Evolutionary conservation across 1,140 invertebrate species (phyloP).

Genomic region (Panagrolaimus sp.): DNA sequence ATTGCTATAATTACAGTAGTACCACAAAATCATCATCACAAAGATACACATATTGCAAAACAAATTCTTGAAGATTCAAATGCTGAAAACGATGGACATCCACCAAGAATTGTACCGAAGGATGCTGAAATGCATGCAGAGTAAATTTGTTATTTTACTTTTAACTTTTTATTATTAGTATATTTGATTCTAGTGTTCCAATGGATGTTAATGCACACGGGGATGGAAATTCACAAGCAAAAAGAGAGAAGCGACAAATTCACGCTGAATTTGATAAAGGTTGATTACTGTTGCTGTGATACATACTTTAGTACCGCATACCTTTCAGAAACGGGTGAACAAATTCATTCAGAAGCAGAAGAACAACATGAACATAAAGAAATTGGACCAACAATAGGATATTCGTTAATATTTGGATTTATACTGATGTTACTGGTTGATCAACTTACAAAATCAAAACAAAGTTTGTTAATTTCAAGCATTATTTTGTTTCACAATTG

Average conservation of each 20-base stretch:
- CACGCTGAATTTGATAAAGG: not conserved
- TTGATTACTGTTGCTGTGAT: not conserved
- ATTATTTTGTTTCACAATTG: constrained; percentile 59
- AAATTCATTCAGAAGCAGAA: not conserved
- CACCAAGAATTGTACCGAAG: constrained; percentile 25
- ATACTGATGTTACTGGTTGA: constrained; percentile 95
- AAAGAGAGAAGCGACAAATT: not conserved
- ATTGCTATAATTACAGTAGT: not conserved
- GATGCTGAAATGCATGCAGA: constrained; percentile 26
- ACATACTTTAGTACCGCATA: not conserved
- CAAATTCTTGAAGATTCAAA: not conserved
- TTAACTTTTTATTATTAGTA: not conserved
- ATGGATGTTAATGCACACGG: not conserved
- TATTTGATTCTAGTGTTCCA: not conserved
- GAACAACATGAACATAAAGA: constrained; percentile 3
- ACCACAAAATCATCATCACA: not conserved
- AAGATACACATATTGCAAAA: not conserved
- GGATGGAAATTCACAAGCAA: not conserved
- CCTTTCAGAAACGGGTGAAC: not conserved
- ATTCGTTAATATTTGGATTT: constrained; percentile 70
- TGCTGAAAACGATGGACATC: constrained; percentile 17
- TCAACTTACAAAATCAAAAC: constrained; percentile 36
- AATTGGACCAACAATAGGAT: constrained; percentile 8
- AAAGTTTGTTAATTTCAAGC: constrained; percentile 52
- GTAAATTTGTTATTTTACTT: not conserved